Conservation (phyloP, 2,113 vertebrate species). For the Tachycineta bicolor region DNA sequence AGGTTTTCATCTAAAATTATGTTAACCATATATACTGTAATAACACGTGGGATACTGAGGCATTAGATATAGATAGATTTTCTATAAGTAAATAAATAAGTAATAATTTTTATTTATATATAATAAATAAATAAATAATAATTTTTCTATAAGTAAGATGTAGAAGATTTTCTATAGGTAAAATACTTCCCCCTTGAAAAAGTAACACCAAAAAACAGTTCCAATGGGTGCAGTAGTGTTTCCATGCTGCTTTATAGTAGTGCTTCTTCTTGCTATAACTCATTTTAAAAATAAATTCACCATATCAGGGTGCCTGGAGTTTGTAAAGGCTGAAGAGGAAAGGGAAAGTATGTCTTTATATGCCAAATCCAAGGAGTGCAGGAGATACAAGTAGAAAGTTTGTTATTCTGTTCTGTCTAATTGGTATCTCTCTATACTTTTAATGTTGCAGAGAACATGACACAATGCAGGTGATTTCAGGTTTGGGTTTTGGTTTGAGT, state of each 20-base stretch:
- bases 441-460: not conserved
- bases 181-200: not conserved
- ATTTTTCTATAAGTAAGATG: too few relatives aligned
- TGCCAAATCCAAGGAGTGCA: not conserved
- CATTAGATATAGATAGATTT: not conserved
- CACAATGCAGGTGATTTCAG: not conserved
- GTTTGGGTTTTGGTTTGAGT: not conserved
- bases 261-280: not conserved
- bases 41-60: not conserved
- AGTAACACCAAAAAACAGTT: not conserved
- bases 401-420: not conserved
- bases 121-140: too few relatives aligned
- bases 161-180: not conserved
- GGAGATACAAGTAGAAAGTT: not conserved
- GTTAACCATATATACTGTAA: not conserved
- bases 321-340: not conserved
- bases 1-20: not conserved
- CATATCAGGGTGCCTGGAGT: not conserved
- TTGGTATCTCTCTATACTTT: not conserved
- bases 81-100: not conserved
- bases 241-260: not conserved
- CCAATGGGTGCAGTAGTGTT: not conserved
- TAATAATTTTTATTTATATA: too few relatives aligned
- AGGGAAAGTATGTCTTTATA: not conserved
- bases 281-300: not conserved